Evolutionary conservation across 2,797 vertebrate species (phyloP).

Genomic region (Sebastes vulpes): DNA sequence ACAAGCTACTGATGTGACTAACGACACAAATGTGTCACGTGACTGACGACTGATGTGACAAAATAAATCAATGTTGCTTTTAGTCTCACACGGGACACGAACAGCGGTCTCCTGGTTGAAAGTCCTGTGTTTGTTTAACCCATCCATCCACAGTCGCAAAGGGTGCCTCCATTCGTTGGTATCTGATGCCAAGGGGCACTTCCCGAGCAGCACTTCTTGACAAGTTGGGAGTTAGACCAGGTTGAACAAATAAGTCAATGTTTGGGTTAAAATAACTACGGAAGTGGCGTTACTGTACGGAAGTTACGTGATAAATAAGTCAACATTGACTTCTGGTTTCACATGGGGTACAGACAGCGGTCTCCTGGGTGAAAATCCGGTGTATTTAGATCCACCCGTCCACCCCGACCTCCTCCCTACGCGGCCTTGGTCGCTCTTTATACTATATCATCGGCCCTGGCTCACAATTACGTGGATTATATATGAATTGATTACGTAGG

Average conservation of each 20-base stretch:
- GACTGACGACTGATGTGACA: too few species aligned
- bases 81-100: too few species aligned
- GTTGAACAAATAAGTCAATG: neutral
- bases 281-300: neutral
- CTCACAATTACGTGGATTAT: neutral
- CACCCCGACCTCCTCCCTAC: too few species aligned
- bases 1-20: too few species aligned
- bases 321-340: neutral
- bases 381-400: too few species aligned
- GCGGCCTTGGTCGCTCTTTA: neutral
- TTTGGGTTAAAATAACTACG: neutral
- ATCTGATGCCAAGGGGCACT: rapidly evolving
- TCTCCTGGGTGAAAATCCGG: too few species aligned
- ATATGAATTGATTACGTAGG: rapidly evolving
- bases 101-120: rapidly evolving
- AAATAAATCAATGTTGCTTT: too few species aligned
- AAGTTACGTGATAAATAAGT: neutral
- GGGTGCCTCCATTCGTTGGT: rapidly evolving
- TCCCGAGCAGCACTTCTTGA: rapidly evolving
- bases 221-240: too few species aligned
- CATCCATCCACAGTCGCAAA: too few species aligned
- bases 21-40: too few species aligned
- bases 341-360: rapidly evolving
- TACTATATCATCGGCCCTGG: neutral
- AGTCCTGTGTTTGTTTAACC: too few species aligned